Evolutionary conservation across 2,888 invertebrate genomes (phyloP), one percentile per base, ranked within the genome.

Genomic region (Leuctra nigra): DNA sequence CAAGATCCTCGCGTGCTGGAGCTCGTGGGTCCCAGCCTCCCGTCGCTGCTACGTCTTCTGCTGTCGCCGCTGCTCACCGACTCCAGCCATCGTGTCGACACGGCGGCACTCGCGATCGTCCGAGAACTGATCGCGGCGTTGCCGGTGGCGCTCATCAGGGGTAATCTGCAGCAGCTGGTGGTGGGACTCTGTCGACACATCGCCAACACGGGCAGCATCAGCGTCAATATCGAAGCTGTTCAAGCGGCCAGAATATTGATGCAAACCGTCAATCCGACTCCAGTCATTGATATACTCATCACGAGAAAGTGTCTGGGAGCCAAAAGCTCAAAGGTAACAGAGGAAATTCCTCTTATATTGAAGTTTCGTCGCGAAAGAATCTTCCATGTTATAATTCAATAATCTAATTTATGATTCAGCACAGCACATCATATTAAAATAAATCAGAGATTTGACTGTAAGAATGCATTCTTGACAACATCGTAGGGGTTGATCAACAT

Each of bases 21-120:
- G 18, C 66, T 73, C 47, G 73, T 84, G 50, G 4, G 22, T 3
- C 39, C 52, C 3, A 77, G 81, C 64, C 72, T 86, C 65, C 77
- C 80, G 61, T 75, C 80, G 24, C 76, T 87, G 59, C 73, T 87
- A 56, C 76, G 80, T 63, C 79, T 83, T 24, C 70, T 81, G 50
- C 72, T 87, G 20, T 72, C 72, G 39, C 69, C 71, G 52, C 67
- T 78, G 18, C 75, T 82, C 33, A 81, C 83, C 59, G 86, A 87
- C 69, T 77, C 80, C 58, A 79, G 65, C 68, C 74, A 69, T 67
- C 73, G 66, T 66, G 76, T 73, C 20, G 77, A 67, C 63, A 73
- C 68, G 67, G 75, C 67, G 58, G 79, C 66, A 63, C 73, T 66
- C 66, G 68, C 63, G 64, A 76, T 70, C 11, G 69, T 69, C 9